Evolutionary conservation across 2,113 vertebrate species (phyloP).

Genomic region (Cryptotis parvus): DNA sequence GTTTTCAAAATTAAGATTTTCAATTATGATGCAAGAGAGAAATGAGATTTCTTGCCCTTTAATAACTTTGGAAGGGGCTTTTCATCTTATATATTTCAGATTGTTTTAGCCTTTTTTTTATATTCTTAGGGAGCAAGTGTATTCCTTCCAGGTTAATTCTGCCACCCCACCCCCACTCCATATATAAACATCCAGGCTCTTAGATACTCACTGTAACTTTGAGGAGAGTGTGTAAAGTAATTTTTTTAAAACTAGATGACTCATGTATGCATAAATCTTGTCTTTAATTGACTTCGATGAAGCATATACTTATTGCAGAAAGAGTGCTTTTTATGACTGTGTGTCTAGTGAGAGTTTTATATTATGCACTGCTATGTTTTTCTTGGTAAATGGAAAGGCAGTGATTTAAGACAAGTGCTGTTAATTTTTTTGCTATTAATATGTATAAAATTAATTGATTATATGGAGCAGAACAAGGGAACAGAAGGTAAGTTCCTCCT

Average conservation of each 20-base stretch:
- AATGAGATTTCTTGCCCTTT: neutral
- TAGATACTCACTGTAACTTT: neutral
- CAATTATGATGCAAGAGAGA: neutral
- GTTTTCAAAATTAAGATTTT: neutral
- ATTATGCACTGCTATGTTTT: constrained; percentile 29
- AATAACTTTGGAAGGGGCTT: constrained; percentile 4
- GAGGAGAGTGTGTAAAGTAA: constrained; percentile 2
- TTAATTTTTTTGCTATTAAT: constrained; percentile 60
- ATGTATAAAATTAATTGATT: constrained; percentile 59
- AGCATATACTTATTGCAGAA: constrained; percentile 22
- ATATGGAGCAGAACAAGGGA: neutral
- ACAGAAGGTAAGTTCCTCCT: neutral
- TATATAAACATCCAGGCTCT: neutral
- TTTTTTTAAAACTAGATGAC: constrained; percentile 48
- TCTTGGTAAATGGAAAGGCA: constrained; percentile 57
- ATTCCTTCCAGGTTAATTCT: neutral
- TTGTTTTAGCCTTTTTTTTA: neutral
- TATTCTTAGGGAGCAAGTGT: neutral
- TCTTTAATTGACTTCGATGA: constrained; percentile 69
- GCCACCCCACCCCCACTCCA: neutral
- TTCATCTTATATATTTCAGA: neutral
- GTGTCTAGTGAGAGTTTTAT: constrained; percentile 23
- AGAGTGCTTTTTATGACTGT: constrained; percentile 58
- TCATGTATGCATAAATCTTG: constrained; percentile 61
- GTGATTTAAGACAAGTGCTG: constrained; percentile 60